These are phyloP conservation scores for Lissocephala sabroskyi DNA, from an alignment of 2,888 invertebrate species.

Conservation along the genomic window DNA sequence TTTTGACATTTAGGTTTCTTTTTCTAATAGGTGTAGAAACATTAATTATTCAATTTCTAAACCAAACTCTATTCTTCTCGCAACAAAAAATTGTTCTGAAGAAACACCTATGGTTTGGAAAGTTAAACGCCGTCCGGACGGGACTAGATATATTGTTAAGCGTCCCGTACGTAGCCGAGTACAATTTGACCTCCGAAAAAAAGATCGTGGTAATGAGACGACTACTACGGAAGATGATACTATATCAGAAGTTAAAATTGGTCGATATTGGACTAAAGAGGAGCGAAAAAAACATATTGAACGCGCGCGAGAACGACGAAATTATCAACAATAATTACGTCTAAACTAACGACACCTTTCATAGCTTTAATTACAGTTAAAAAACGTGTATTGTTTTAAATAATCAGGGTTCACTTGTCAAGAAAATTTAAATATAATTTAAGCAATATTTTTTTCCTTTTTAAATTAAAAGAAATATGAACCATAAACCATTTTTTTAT, in stretches of 20 bases:
- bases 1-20: too few relatives aligned
- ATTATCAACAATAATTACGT: conserved; percentile 53
- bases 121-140: conserved; percentile 83
- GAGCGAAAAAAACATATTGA: conserved; percentile 83
- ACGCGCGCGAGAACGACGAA: conserved; percentile 78
- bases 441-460: too few relatives aligned
- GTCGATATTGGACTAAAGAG: conserved; percentile 84
- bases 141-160: conserved; percentile 83
- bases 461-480: too few relatives aligned
- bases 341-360: too few relatives aligned
- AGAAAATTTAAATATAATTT: too few relatives aligned
- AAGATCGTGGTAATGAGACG: conserved; percentile 70
- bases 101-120: conserved; percentile 79
- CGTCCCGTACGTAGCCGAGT: conserved; percentile 80
- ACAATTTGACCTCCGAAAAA: conserved; percentile 78
- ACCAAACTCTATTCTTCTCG: conserved; percentile 28
- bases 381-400: too few relatives aligned
- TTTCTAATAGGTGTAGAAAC: too few relatives aligned
- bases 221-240: conserved; percentile 86
- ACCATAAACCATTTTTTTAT: too few relatives aligned
- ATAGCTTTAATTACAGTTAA: too few relatives aligned
- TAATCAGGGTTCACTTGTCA: too few relatives aligned
- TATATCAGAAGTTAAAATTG: conserved; percentile 82
- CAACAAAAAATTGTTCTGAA: conserved; percentile 21
- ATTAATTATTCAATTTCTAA: conserved; percentile 23